Percentiles rank a stretch among this genome's conserved stretches.
These are phyloP conservation scores for Callipepla squamata DNA, from an alignment of 2,113 vertebrate genomes.

Conservation along the genomic window DNA sequence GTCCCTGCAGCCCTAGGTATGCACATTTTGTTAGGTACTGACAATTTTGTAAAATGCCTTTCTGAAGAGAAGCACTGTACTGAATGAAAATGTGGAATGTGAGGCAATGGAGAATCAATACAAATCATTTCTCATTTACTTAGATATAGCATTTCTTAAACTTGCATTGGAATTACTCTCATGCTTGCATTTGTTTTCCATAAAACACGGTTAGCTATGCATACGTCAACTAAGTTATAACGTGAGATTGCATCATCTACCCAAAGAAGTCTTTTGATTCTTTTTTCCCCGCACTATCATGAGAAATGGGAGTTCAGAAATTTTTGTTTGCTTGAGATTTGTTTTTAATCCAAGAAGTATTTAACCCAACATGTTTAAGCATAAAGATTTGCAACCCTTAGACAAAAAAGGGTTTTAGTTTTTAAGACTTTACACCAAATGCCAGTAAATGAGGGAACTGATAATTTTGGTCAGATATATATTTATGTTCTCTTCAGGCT, in stretches of 20 bases:
- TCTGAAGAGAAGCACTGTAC: background rate
- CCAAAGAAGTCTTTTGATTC: background rate
- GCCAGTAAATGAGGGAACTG: background rate
- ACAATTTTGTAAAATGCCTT: conserved; percentile 31
- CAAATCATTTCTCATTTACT: background rate
- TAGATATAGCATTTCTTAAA: background rate
- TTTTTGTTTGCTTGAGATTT: background rate
- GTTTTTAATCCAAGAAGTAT: background rate
- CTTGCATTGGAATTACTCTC: background rate
- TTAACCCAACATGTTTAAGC: background rate
- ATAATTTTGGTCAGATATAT: background rate
- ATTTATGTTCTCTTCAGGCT: background rate
- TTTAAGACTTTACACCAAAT: background rate
- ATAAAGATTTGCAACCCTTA: background rate
- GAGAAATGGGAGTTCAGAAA: background rate
- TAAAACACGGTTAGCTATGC: background rate
- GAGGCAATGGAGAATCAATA: conserved; percentile 6
- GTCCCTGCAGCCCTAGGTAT: background rate
- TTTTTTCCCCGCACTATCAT: background rate
- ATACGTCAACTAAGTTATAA: background rate
- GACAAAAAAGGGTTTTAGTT: background rate
- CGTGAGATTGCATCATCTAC: background rate
- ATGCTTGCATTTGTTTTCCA: background rate
- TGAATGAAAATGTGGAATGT: conserved; percentile 12
- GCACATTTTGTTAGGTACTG: background rate